Conservation (phyloP, 2,888 invertebrate species). For the Coenonympha arcania region DNA sequence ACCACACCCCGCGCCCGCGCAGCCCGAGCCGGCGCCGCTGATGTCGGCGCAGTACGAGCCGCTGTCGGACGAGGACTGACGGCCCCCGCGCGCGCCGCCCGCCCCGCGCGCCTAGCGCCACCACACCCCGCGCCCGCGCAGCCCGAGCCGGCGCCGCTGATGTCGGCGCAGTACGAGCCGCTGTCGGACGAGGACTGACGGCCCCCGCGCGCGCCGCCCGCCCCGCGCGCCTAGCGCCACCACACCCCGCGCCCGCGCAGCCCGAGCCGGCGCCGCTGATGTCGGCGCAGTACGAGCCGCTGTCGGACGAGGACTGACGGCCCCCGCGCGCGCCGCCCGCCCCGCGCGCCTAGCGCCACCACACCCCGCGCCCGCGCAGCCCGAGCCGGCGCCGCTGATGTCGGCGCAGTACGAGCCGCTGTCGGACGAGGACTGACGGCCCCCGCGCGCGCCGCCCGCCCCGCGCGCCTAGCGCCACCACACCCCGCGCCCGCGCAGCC, state of each 20-base stretch:
- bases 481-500: conserved; percentile 73
- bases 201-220: conserved; percentile 26
- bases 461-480: conserved; percentile 55
- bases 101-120: conserved; percentile 49
- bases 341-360: conserved; percentile 55
- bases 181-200: conserved; percentile 93
- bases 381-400: conserved; percentile 90
- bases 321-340: conserved; percentile 26
- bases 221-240: conserved; percentile 52
- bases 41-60: conserved; percentile 94
- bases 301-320: conserved; percentile 92
- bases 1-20: conserved; percentile 19
- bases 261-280: conserved; percentile 90
- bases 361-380: conserved; percentile 71
- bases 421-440: conserved; percentile 90
- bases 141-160: conserved; percentile 87
- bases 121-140: conserved; percentile 72
- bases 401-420: conserved; percentile 94
- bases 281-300: conserved; percentile 92
- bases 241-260: conserved; percentile 71
- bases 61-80: conserved; percentile 93
- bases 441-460: conserved; percentile 26
- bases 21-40: conserved; percentile 87
- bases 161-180: conserved; percentile 93
- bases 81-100: conserved; percentile 28